Percentiles rank a stretch among this genome's conserved stretches.
Evolutionary conservation across 2,797 vertebrate genomes (phyloP).

Genomic region (Phaenicophaeus curvirostris): DNA sequence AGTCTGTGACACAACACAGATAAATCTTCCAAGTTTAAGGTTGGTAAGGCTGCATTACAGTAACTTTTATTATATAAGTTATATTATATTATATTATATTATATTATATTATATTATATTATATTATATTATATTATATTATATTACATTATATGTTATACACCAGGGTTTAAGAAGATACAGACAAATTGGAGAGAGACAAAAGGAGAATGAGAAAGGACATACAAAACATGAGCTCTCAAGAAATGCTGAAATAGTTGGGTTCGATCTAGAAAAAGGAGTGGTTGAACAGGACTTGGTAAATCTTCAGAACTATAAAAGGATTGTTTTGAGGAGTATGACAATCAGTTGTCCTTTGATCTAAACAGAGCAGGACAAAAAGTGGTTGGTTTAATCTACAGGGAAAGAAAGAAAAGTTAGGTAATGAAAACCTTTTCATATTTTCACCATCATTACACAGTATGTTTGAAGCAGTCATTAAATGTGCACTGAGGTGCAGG

Average conservation of each 20-base stretch:
- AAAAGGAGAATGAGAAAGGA: not conserved
- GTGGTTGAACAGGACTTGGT: not conserved
- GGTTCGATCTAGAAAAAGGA: not conserved
- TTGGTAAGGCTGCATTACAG: not conserved
- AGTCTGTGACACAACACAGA: not conserved
- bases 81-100: too few relatives aligned
- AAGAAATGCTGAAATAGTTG: not conserved
- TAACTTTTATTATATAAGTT: too few relatives aligned
- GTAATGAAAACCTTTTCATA: not conserved
- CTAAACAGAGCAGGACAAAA: not conserved
- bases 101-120: too few relatives aligned
- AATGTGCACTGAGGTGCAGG: not conserved
- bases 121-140: too few relatives aligned
- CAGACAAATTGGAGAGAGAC: not conserved
- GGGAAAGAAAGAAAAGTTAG: not conserved
- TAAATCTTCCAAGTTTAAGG: not conserved
- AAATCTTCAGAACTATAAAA: not conserved
- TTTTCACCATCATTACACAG: not conserved
- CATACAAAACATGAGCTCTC: not conserved
- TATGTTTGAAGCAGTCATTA: not conserved
- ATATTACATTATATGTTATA: too few relatives aligned
- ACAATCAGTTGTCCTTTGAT: not conserved
- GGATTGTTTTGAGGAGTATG: not conserved
- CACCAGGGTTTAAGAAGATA: not conserved
- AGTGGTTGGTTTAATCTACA: not conserved